Evolutionary conservation across 2,113 vertebrate genomes (phyloP).

Genomic region (Crotalus tigris): DNA sequence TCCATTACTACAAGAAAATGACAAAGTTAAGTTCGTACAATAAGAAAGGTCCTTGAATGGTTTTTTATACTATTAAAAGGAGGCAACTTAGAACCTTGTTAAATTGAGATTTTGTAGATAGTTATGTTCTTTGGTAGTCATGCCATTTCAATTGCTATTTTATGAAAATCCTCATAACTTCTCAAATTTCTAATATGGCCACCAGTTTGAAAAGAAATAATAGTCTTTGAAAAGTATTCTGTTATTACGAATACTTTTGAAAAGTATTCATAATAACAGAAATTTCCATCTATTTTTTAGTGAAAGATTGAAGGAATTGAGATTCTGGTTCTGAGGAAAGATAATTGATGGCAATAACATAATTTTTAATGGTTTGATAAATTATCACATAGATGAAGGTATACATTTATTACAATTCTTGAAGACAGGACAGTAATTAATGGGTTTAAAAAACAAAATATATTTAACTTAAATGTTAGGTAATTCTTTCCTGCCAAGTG

Average conservation of each 20-base stretch:
- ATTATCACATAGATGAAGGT: neutral
- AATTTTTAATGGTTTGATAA: neutral
- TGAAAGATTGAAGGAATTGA: neutral
- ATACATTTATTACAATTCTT: neutral
- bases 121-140: neutral
- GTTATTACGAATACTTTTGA: neutral
- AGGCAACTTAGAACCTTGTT: no score
- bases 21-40: no score
- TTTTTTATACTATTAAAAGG: no score
- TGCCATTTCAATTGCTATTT: neutral
- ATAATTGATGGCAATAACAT: neutral
- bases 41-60: no score
- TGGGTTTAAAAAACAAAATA: neutral
- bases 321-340: neutral
- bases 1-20: neutral
- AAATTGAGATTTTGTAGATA: neutral
- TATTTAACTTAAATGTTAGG: neutral
- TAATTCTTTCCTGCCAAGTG: neutral
- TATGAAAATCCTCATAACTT: neutral
- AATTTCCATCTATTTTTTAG: neutral
- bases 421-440: neutral
- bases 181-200: neutral
- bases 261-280: neutral
- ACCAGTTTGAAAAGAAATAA: neutral
- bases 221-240: neutral